A percentile compares a stretch with the other conserved stretches of the same genome.
These are phyloP conservation scores for Dicycla oo DNA, from an alignment of 2,888 invertebrate species.

Conservation along the genomic window DNA sequence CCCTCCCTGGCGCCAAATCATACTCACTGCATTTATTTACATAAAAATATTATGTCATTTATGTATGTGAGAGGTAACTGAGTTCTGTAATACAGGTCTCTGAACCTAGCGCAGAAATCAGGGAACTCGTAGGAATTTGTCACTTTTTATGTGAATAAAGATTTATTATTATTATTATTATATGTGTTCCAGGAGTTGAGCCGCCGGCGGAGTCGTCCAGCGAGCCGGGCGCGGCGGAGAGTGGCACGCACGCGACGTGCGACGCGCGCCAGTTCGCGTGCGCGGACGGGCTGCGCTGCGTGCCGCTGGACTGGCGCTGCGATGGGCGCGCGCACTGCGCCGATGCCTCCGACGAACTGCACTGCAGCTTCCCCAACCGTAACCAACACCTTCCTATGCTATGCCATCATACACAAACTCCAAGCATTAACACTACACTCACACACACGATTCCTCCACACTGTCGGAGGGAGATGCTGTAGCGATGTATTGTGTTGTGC, in stretches of 20 bases:
- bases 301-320: slow-evolving; percentile 92
- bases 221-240: slow-evolving; percentile 27
- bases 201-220: not conserved
- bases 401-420: not conserved
- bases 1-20: too few relatives aligned
- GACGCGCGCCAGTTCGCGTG: slow-evolving; percentile 88
- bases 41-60: too few relatives aligned
- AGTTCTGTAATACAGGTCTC: too few relatives aligned
- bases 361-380: slow-evolving; percentile 79
- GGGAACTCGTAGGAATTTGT: too few relatives aligned
- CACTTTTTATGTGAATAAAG: too few relatives aligned
- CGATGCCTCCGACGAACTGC: slow-evolving; percentile 92
- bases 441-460: not conserved
- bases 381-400: slow-evolving; percentile 57
- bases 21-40: too few relatives aligned
- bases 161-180: too few relatives aligned
- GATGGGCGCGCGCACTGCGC: slow-evolving; percentile 91
- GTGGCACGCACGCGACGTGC: slow-evolving; percentile 70
- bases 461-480: not conserved
- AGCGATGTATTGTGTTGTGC: slow-evolving; percentile 57
- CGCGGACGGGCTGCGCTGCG: slow-evolving; percentile 90
- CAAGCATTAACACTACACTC: not conserved
- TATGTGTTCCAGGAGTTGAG: slow-evolving; percentile 9
- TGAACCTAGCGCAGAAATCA: too few relatives aligned
- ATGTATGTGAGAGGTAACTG: too few relatives aligned